Evolutionary conservation across 2,113 vertebrate species (phyloP).

Genomic region (Neogale vison): DNA sequence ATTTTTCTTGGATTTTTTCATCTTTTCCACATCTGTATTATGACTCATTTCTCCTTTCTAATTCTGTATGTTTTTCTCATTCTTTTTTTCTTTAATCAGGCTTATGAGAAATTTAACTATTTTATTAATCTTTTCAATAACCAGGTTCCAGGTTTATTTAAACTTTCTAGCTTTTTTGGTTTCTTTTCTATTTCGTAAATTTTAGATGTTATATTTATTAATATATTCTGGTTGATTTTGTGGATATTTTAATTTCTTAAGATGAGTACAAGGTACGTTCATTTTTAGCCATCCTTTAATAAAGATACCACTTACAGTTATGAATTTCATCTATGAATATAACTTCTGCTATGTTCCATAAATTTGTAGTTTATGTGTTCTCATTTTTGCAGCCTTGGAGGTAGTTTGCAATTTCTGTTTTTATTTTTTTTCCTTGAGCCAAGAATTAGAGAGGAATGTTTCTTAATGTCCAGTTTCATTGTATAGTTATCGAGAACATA

Average conservation of each 20-base stretch:
- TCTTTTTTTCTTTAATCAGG: background rate
- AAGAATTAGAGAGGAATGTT: background rate
- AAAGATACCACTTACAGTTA: background rate
- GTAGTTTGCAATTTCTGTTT: background rate
- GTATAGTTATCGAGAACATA: background rate
- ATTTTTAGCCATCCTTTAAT: background rate
- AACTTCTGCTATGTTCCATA: background rate
- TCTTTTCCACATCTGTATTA: background rate
- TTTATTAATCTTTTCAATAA: background rate
- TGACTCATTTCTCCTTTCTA: background rate
- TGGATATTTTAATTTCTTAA: background rate
- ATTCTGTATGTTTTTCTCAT: background rate
- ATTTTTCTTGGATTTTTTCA: background rate
- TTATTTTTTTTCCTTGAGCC: background rate
- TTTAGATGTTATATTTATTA: constrained; percentile 9
- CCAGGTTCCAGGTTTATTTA: background rate
- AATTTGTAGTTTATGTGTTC: background rate
- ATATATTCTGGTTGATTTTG: background rate
- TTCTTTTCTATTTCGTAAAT: background rate
- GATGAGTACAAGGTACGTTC: background rate
- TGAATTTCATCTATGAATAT: background rate
- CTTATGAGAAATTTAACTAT: background rate
- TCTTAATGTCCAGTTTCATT: background rate
- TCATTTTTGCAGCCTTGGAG: background rate
- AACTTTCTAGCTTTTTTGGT: background rate